Percentiles rank a stretch among this genome's conserved stretches.
Conservation (phyloP, 2,113 vertebrate genomes). For the Myotis brandtii region DNA sequence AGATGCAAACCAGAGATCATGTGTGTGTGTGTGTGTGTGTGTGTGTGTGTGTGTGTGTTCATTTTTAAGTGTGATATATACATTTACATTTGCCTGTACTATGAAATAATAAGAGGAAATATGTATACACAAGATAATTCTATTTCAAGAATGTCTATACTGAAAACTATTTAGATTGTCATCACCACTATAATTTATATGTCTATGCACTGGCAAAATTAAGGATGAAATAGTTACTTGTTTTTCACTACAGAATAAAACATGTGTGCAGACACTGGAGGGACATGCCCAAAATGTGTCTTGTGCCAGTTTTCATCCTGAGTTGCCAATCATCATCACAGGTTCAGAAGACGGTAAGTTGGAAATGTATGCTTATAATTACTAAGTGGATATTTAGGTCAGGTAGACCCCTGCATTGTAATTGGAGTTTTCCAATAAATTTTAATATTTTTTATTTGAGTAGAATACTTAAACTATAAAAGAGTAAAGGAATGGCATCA, state of each 20-base stretch:
- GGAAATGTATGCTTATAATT: not conserved
- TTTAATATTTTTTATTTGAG: constrained; percentile 17
- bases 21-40: not conserved
- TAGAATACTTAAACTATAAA: constrained; percentile 1
- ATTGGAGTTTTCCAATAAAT: not conserved
- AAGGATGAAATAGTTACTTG: not conserved
- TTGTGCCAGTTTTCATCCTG: constrained; percentile 98
- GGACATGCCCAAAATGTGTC: constrained; percentile 99
- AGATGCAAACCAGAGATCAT: not conserved
- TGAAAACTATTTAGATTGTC: not conserved
- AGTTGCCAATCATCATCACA: constrained; percentile 98
- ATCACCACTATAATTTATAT: not conserved
- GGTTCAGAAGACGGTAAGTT: constrained; percentile 97
- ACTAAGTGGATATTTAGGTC: not conserved
- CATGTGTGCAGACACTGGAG: constrained; percentile 97
- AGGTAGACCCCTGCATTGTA: not conserved
- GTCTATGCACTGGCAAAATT: not conserved
- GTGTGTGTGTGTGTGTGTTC: not conserved
- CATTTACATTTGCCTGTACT: not conserved
- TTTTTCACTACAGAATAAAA: constrained; percentile 92
- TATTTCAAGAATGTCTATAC: not conserved
- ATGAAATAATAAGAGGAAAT: not conserved
- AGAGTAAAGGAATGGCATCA: not conserved
- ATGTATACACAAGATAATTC: not conserved
- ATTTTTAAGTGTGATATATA: constrained; percentile 10